Percentiles rank a stretch among this genome's conserved stretches.
Conservation (phyloP, 1,140 invertebrate species). For the Drosophila rhopaloa region DNA sequence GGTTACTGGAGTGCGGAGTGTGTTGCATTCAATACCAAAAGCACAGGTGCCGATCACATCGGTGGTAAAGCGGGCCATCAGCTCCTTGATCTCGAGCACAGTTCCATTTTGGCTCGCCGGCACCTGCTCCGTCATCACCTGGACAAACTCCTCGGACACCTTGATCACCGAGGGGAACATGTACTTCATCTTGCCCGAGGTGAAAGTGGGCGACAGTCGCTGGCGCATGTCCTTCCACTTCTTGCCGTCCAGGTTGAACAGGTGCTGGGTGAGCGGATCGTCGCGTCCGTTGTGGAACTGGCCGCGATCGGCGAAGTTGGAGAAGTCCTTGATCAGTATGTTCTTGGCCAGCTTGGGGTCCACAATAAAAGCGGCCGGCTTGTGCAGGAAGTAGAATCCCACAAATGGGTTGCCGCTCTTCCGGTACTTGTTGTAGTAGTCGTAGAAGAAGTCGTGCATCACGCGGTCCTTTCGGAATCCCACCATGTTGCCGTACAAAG, state of each 20-base stretch:
- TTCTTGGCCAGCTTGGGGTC: constrained; percentile 84
- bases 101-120: constrained; percentile 32
- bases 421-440: constrained; percentile 61
- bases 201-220: constrained; percentile 86
- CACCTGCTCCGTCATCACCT: constrained; percentile 60
- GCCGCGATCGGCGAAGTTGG: constrained; percentile 85
- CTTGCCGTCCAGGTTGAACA: constrained; percentile 81
- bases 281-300: constrained; percentile 84
- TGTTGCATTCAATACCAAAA: constrained; percentile 85
- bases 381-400: constrained; percentile 59
- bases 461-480: constrained; percentile 50
- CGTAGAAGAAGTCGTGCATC: constrained; percentile 24
- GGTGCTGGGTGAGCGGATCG: constrained; percentile 71
- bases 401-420: constrained; percentile 64
- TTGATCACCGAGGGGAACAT: constrained; percentile 85
- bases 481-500: constrained; percentile 77
- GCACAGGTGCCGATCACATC: constrained; percentile 86
- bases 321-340: constrained; percentile 86
- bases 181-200: constrained; percentile 86
- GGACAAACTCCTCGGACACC: constrained; percentile 60
- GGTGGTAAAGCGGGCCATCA: constrained; percentile 87
- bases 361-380: constrained; percentile 47
- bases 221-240: constrained; percentile 85
- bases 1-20: constrained; percentile 80
- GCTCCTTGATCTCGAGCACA: constrained; percentile 87